A percentile compares a stretch with the other conserved stretches of the same genome.
Evolutionary conservation across 2,888 invertebrate species (phyloP).

Genomic region (Eucera pruinosa): DNA sequence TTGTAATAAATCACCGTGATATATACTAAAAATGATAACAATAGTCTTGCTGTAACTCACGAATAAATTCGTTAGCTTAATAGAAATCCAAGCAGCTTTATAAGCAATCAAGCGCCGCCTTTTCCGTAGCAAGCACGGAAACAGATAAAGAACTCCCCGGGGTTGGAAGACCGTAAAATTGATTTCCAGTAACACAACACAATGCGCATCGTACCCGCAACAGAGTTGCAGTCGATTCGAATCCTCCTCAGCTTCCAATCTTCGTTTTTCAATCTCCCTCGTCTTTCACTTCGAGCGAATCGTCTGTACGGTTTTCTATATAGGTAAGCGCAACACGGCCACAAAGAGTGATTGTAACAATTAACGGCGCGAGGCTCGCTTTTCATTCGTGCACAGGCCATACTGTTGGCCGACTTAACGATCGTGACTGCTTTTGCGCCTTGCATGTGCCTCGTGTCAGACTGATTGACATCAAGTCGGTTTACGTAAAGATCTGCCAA

Average conservation of each 20-base stretch:
- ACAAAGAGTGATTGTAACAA: constrained; percentile 67
- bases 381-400: too few species aligned
- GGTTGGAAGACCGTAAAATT: constrained; percentile 13
- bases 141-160: background rate
- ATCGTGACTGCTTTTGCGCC: constrained; percentile 39
- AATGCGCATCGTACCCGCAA: constrained; percentile 7
- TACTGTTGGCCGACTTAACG: constrained; percentile 54
- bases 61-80: background rate
- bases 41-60: too few species aligned
- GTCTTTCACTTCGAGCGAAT: constrained; percentile 25
- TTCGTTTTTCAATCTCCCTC: constrained; percentile 4
- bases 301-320: constrained; percentile 43
- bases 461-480: constrained; percentile 47
- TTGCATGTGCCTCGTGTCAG: constrained; percentile 35
- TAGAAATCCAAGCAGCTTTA: background rate
- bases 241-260: background rate
- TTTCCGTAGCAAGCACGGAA: background rate
- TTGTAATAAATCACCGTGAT: too few species aligned
- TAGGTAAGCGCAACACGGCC: constrained; percentile 31
- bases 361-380: constrained; percentile 59
- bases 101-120: background rate
- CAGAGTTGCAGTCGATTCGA: background rate
- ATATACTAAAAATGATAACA: too few species aligned
- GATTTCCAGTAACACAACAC: constrained; percentile 16
- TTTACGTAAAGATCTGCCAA: constrained; percentile 47